A percentile compares a stretch with the other conserved stretches of the same genome.
Conservation (phyloP, 2,113 vertebrate genomes). For the Crotophaga sulcirostris region DNA sequence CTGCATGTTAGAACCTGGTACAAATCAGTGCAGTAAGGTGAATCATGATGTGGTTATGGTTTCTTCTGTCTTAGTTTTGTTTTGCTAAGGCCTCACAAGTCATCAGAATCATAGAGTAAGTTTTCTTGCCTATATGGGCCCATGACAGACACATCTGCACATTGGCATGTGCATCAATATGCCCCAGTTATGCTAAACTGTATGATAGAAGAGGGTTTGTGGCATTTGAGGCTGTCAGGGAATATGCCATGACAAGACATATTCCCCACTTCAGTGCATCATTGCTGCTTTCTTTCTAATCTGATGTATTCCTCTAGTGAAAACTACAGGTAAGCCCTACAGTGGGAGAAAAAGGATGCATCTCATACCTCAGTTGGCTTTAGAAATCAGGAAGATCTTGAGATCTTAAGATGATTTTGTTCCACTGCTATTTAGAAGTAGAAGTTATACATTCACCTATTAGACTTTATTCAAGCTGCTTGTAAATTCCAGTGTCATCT, state of each 20-base stretch:
- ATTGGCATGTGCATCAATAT: fast-evolving
- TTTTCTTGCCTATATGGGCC: not conserved
- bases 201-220: not conserved
- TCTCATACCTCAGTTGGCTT: not conserved
- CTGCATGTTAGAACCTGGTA: not conserved
- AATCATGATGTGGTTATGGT: not conserved
- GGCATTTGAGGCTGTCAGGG: not conserved
- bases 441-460: not conserved
- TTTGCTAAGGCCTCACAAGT: not conserved
- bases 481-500: not conserved
- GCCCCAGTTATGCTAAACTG: not conserved
- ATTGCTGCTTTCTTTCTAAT: not conserved
- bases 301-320: not conserved
- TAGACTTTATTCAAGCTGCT: not conserved
- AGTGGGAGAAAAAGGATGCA: not conserved
- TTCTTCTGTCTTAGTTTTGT: not conserved
- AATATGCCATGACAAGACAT: not conserved
- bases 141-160: not conserved
- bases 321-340: not conserved
- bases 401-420: not conserved
- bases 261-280: not conserved
- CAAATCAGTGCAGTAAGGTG: not conserved
- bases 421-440: not conserved
- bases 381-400: not conserved
- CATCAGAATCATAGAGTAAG: not conserved